phyloP scores from a whole-genome alignment of 1,140 invertebrate species.

The Scylla paramamosain region DNA sequence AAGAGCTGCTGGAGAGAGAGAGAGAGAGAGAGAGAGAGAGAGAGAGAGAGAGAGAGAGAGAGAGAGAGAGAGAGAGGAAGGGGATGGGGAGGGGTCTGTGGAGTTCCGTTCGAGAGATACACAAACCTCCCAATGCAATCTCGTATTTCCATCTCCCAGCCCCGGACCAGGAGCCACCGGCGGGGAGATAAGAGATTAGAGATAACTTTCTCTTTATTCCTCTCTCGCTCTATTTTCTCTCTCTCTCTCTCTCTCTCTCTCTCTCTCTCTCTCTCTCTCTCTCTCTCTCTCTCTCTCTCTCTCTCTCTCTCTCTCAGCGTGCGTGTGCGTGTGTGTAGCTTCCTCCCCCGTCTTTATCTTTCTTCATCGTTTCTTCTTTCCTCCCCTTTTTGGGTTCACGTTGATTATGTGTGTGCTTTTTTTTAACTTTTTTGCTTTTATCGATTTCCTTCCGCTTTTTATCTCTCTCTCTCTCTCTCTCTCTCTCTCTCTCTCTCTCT shows the following conservation, averaged over 20 bases:
- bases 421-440: neutral
- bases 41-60: neutral
- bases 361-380: neutral
- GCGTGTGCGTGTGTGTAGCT: constrained; percentile 9
- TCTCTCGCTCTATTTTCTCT: neutral
- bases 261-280: neutral
- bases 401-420: no score
- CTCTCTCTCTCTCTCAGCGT: neutral
- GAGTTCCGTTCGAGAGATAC: neutral
- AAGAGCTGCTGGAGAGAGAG: neutral
- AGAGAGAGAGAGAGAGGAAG: neutral
- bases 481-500: neutral
- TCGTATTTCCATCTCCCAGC: constrained; percentile 25
- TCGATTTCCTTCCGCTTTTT: neutral
- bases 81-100: neutral
- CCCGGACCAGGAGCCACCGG: neutral
- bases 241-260: neutral
- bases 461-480: neutral
- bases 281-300: constrained; percentile 35
- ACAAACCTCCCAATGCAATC: constrained; percentile 22
- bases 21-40: neutral
- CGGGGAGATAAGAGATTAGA: neutral
- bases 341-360: neutral
- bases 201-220: neutral
- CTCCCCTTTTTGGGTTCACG: neutral